Conservation (phyloP, 2,888 invertebrate genomes). For the Steinernema hermaphroditum region DNA sequence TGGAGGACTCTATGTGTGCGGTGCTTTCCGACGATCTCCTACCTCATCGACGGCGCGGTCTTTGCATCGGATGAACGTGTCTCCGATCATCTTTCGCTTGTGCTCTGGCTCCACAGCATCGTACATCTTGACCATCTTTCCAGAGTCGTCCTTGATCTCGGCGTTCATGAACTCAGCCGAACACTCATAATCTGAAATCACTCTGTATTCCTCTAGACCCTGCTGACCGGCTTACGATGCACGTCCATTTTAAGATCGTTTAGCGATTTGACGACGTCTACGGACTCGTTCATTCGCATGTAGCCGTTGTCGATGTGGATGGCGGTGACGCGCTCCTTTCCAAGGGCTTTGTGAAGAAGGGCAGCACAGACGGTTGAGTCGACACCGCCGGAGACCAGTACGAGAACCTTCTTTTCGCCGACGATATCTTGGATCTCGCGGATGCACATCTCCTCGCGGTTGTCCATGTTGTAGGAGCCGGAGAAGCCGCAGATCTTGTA, state of each 20-base stretch:
- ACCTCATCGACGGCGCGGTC: conserved; percentile 52
- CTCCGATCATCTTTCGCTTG: conserved; percentile 96
- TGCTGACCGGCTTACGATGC: conserved; percentile 42
- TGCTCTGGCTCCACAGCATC: conserved; percentile 81
- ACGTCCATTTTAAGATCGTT: conserved; percentile 52
- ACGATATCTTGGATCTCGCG: conserved; percentile 87
- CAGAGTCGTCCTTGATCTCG: conserved; percentile 38
- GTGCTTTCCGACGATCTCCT: conserved; percentile 72
- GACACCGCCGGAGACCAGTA: conserved; percentile 83
- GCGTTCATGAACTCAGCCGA: conserved; percentile 54
- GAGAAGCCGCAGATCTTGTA: conserved; percentile 82
- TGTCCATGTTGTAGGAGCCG: conserved; percentile 51
- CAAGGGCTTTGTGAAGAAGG: conserved; percentile 84
- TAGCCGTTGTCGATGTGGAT: conserved; percentile 90
- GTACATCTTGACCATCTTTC: conserved; percentile 42
- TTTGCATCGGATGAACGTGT: conserved; percentile 84
- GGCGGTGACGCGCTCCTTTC: conserved; percentile 79
- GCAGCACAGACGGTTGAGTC: conserved; percentile 99
- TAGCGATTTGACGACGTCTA: conserved; percentile 73
- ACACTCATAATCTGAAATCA: conserved; percentile 53
- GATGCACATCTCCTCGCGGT: conserved; percentile 84
- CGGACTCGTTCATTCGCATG: conserved; percentile 86
- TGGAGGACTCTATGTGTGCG: no score
- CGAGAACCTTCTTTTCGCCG: conserved; percentile 87
- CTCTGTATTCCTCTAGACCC: background rate